Conservation (phyloP, 1,140 invertebrate species). For the Mamestra configurata region DNA sequence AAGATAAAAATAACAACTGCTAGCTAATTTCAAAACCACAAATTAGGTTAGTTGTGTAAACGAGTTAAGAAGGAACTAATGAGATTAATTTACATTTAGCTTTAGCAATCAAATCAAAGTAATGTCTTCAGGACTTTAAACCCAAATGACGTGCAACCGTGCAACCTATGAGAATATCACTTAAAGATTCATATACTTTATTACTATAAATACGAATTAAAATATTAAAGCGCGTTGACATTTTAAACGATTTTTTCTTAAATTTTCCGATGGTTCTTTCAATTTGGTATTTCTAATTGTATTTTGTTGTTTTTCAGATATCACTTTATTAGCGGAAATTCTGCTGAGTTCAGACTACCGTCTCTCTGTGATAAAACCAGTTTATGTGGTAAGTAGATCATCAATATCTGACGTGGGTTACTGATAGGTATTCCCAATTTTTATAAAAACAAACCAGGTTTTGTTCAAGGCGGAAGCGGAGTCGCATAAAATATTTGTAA, state of each 20-base stretch:
- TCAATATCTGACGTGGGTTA: neutral
- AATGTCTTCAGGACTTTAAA: neutral
- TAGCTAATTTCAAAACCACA: neutral
- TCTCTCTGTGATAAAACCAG: slow-evolving; percentile 67
- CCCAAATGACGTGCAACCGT: neutral
- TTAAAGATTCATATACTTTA: slow-evolving; percentile 7
- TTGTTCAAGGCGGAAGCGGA: neutral
- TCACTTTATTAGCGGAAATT: slow-evolving; percentile 30
- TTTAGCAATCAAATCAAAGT: neutral
- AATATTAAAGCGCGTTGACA: neutral
- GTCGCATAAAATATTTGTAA: neutral
- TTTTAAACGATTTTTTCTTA: neutral
- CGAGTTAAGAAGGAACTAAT: neutral
- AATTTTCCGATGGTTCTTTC: slow-evolving; percentile 10
- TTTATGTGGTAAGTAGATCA: slow-evolving; percentile 61
- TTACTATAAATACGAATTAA: slow-evolving; percentile 14
- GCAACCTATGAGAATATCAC: neutral
- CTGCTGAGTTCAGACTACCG: slow-evolving; percentile 52
- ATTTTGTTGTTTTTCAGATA: slow-evolving; percentile 44
- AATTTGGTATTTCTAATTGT: neutral
- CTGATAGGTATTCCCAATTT: neutral
- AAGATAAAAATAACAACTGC: neutral
- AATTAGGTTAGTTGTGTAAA: slow-evolving; percentile 5
- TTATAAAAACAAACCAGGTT: neutral
- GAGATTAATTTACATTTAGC: neutral